Evolutionary conservation across 2,888 invertebrate genomes (phyloP), one percentile per base, ranked within the genome.

Genomic region (Beris morrisii): DNA sequence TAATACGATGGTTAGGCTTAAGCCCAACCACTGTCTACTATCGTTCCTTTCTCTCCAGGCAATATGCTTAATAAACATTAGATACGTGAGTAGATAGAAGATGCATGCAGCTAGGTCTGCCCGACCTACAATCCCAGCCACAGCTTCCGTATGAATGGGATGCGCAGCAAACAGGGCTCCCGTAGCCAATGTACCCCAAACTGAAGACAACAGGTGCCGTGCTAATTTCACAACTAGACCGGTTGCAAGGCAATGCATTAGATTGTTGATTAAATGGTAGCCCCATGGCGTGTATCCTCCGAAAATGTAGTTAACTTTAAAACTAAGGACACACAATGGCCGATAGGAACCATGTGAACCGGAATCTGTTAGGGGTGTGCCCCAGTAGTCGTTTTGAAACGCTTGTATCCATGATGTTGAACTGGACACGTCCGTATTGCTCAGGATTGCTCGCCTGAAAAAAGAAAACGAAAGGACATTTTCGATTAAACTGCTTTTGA

Each of bases 321-420:
- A 95, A 72, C 93, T 89, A 70, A 93, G 88, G 71, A 93, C 92
- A 79, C 92, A 92, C 74, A 98, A 84, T 59, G 97, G 97, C 44
- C 98, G 86, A 83, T 96, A 98, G 65, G 97, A 97, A 76, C 97
- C 97, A 83, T 98, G 97, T 12, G 96, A 96, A 61, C 97, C 97
- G 71, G 89, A 87, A 83, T 95, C 94, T 73, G 87, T 87, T 74
- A 98, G 84, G 67, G 96, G 93, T 50, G 97, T 97, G 58, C 97
- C 98, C 98, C 98, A 98, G 83, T 97, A 98, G 84, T 98, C 97
- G 83, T 97, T 91, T 79, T 87, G 87, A 77, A 96, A 88, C 73
- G 96, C 85, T 73, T 89, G 87, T 73, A 85, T 85, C 86, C 95
- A 87, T 67, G 95, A 89, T 69, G 92, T 91, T 74, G 88, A 88